These are phyloP conservation scores for Elysia chlorotica DNA, from an alignment of 1,140 invertebrate species.

Conservation along the genomic window DNA sequence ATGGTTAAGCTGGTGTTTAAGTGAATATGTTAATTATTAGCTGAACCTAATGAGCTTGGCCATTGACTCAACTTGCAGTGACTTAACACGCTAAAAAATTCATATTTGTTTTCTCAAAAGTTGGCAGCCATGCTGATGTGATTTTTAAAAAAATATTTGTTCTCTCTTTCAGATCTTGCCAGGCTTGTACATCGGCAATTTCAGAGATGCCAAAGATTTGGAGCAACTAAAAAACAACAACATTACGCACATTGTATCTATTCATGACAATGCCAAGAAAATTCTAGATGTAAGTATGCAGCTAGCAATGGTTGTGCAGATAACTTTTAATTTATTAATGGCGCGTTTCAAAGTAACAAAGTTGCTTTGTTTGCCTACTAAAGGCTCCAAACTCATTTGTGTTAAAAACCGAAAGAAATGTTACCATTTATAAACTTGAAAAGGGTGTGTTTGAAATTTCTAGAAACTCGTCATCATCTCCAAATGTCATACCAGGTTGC, in stretches of 20 bases:
- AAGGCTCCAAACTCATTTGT: no score
- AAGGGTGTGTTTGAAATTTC: no score
- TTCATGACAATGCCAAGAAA: slow-evolving; percentile 86
- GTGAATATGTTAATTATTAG: neutral
- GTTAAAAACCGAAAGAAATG: no score
- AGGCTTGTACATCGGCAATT: slow-evolving; percentile 66
- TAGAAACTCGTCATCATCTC: no score
- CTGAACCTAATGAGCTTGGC: neutral
- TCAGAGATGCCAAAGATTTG: slow-evolving; percentile 88
- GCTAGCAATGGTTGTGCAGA: no score
- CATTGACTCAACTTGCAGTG: neutral
- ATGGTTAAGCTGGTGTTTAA: neutral
- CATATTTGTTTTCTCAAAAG: neutral
- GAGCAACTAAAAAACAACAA: slow-evolving; percentile 84
- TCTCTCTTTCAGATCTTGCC: slow-evolving; percentile 52
- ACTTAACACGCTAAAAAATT: neutral
- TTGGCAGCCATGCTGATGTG: neutral
- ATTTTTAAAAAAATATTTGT: neutral
- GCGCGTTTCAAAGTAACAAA: neutral
- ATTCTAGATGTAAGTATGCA: slow-evolving; percentile 41
- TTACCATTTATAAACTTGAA: no score
- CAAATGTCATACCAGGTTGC: no score
- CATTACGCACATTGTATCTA: slow-evolving; percentile 94
- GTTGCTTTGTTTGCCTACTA: no score
- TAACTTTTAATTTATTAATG: neutral